phyloP scores from a whole-genome alignment of 2,888 invertebrate genomes.

The Salticus scenicus region DNA sequence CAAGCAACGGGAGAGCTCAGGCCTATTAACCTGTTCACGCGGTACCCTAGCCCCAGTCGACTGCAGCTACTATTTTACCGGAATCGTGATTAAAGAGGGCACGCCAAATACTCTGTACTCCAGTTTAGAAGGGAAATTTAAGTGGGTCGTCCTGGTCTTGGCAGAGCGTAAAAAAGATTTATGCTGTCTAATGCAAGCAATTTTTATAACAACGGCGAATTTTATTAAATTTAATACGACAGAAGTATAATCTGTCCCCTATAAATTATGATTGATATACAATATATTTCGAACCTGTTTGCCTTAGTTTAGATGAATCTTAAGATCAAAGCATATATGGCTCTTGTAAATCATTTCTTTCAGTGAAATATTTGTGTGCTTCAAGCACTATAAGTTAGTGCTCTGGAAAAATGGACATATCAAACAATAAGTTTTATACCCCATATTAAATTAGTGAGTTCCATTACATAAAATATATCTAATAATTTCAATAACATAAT shows the following conservation, averaged over 20 bases:
- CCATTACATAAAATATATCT: too few species aligned
- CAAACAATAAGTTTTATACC: too few species aligned
- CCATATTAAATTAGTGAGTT: too few species aligned
- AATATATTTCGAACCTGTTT: too few species aligned
- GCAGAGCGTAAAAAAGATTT: not conserved
- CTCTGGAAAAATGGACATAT: too few species aligned
- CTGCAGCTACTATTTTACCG: conserved; percentile 46
- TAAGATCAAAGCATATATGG: too few species aligned
- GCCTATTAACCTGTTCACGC: conserved; percentile 53
- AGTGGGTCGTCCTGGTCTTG: not conserved
- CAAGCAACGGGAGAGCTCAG: conserved; percentile 37
- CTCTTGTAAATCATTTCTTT: too few species aligned
- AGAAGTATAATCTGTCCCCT: not conserved
- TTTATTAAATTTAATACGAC: not conserved
- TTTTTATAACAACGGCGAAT: not conserved
- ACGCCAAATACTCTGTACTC: not conserved
- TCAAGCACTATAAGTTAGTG: too few species aligned
- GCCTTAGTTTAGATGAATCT: too few species aligned
- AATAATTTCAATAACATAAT: too few species aligned
- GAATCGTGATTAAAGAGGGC: conserved; percentile 38
- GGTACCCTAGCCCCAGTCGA: conserved; percentile 34
- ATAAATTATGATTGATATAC: too few species aligned
- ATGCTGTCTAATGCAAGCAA: not conserved
- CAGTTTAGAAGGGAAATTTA: not conserved
- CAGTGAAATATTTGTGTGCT: too few species aligned